Percentiles rank a stretch among this genome's conserved stretches.
Conservation (phyloP, 2,888 invertebrate species). For the Epirrita christyi region DNA sequence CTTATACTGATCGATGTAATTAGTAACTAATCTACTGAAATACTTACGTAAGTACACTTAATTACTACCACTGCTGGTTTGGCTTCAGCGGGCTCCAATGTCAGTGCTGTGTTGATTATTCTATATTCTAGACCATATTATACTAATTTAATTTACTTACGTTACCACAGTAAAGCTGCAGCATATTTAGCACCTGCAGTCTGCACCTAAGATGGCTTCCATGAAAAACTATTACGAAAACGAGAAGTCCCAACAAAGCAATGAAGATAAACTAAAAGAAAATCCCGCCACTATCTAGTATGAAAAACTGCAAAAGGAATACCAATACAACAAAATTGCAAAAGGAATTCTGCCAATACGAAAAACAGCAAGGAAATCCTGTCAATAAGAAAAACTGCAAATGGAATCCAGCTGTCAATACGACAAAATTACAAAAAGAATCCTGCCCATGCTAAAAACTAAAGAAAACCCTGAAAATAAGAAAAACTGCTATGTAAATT, state of each 20-base stretch:
- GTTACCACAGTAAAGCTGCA: background rate
- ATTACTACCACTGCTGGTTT: background rate
- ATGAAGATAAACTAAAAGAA: background rate
- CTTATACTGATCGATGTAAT: background rate
- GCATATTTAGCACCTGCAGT: background rate
- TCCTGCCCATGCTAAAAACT: no score
- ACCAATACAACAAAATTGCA: background rate
- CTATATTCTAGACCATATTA: background rate
- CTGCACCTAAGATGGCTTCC: background rate
- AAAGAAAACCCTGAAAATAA: no score
- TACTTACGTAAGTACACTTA: slow-evolving; percentile 6
- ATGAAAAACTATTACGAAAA: background rate
- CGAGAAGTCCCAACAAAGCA: no score
- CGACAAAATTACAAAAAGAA: no score
- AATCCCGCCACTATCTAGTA: background rate
- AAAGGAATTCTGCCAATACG: background rate
- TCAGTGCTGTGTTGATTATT: slow-evolving; percentile 1
- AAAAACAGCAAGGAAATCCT: no score
- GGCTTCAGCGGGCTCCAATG: background rate
- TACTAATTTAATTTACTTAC: slow-evolving; percentile 6
- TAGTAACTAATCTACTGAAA: slow-evolving; percentile 4
- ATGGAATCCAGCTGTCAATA: no score
- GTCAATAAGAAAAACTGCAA: no score
- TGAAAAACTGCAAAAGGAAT: background rate
- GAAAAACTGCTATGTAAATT: no score